A percentile compares a stretch with the other conserved stretches of the same genome.
Evolutionary conservation across 2,113 vertebrate genomes (phyloP).

Genomic region (Pelodiscus sinensis): DNA sequence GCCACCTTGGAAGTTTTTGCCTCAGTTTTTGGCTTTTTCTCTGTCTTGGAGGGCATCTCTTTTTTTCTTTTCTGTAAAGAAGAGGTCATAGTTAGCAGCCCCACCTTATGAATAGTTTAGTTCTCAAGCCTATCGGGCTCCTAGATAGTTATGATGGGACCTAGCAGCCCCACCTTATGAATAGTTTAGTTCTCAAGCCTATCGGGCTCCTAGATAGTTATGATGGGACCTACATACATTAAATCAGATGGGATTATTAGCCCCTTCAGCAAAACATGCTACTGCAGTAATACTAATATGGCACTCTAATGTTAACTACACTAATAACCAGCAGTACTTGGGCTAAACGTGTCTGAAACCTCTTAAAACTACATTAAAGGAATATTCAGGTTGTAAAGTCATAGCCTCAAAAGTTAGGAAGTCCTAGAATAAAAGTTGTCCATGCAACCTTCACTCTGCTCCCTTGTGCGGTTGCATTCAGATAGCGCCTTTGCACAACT

Average conservation of each 20-base stretch:
- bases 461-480: not conserved
- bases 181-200: too few species aligned
- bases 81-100: rapidly evolving
- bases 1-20: not conserved
- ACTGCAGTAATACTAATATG: not conserved
- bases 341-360: not conserved
- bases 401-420: not conserved
- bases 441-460: not conserved
- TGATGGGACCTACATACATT: not conserved
- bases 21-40: not conserved
- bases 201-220: too few species aligned
- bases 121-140: not conserved
- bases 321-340: not conserved
- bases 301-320: not conserved
- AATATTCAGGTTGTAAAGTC: not conserved
- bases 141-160: not conserved
- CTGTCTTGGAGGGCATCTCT: not conserved
- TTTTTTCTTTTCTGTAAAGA: conserved; percentile 23
- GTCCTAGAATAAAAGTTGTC: not conserved
- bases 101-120: rapidly evolving
- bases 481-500: not conserved
- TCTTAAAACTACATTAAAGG: not conserved
- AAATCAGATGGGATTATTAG: not conserved
- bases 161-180: too few species aligned
- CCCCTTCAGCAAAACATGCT: not conserved